Evolutionary conservation across 1,140 invertebrate genomes (phyloP).

Genomic region (Scaptodrosophila lebanonensis): DNA sequence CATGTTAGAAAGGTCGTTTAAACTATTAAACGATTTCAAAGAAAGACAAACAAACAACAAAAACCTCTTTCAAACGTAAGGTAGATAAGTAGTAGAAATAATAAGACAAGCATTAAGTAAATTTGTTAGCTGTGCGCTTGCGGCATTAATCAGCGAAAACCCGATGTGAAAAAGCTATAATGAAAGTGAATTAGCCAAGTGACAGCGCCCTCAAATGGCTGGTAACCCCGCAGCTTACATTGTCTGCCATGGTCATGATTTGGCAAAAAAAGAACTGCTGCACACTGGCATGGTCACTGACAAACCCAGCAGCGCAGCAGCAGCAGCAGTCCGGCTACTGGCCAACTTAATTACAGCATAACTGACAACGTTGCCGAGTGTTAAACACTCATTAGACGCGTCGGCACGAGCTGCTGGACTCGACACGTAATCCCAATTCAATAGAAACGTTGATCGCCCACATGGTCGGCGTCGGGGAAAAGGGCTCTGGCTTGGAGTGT

Average conservation of each 20-base stretch:
- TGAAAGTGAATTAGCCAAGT: constrained; percentile 52
- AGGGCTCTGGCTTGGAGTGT: too few relatives aligned
- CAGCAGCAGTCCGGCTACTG: constrained; percentile 28
- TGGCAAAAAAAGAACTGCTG: too few relatives aligned
- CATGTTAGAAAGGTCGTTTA: too few relatives aligned
- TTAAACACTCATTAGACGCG: constrained; percentile 21
- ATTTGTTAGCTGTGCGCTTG: constrained; percentile 28
- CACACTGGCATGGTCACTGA: too few relatives aligned
- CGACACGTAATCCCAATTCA: too few relatives aligned
- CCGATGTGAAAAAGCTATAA: constrained; percentile 38
- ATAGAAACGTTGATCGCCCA: too few relatives aligned
- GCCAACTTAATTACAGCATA: constrained; percentile 51
- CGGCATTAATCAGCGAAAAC: constrained; percentile 33
- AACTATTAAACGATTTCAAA: too few relatives aligned
- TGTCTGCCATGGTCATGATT: too few relatives aligned
- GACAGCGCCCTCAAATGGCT: constrained; percentile 56
- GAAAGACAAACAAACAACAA: not conserved
- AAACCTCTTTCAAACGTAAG: too few relatives aligned
- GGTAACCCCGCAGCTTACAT: too few relatives aligned
- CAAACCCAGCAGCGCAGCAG: not conserved
- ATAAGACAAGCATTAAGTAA: constrained; percentile 45
- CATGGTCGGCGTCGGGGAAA: too few relatives aligned
- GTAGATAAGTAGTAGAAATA: not conserved
- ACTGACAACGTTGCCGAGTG: not conserved
- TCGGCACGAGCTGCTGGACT: too few relatives aligned